These are phyloP conservation scores for Philotrypesis tridentata DNA, from an alignment of 1,140 invertebrate species.

Conservation along the genomic window DNA sequence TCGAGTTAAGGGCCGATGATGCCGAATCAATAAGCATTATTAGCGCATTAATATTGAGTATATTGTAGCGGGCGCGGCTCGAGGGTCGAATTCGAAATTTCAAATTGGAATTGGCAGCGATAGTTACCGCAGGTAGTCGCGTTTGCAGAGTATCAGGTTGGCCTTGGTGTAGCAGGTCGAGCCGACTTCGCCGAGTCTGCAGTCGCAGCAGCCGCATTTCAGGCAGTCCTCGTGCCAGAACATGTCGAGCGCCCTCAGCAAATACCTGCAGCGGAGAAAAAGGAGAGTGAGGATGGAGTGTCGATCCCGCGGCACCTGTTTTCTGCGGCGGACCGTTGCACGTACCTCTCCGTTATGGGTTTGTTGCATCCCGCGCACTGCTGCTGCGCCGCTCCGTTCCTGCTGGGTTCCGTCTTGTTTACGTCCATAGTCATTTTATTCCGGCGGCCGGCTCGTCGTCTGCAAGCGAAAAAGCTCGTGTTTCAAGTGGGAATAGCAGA, in stretches of 20 bases:
- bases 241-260: slow-evolving; percentile 87
- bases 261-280: too few species aligned
- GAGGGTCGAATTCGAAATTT: too few species aligned
- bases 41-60: not conserved
- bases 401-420: slow-evolving; percentile 71
- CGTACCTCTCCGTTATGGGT: slow-evolving; percentile 80
- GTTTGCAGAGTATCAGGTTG: slow-evolving; percentile 92
- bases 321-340: not conserved
- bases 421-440: slow-evolving; percentile 73
- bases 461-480: too few species aligned
- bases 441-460: slow-evolving; percentile 34
- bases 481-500: too few species aligned
- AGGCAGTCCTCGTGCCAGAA: slow-evolving; percentile 97
- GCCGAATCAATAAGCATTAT: slow-evolving; percentile 19
- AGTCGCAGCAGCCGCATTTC: slow-evolving; percentile 95
- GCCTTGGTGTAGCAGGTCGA: slow-evolving; percentile 94
- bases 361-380: slow-evolving; percentile 87
- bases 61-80: not conserved
- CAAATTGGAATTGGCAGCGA: not conserved
- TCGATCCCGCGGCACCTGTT: too few species aligned
- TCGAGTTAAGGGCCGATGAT: not conserved
- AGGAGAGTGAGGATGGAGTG: too few species aligned
- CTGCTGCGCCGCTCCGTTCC: slow-evolving; percentile 70
- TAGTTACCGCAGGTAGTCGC: slow-evolving; percentile 92
- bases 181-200: slow-evolving; percentile 92